Evolutionary conservation across 2,113 vertebrate genomes (phyloP), one percentile per base, ranked within the genome.

Genomic region (Solenodon paradoxus): DNA sequence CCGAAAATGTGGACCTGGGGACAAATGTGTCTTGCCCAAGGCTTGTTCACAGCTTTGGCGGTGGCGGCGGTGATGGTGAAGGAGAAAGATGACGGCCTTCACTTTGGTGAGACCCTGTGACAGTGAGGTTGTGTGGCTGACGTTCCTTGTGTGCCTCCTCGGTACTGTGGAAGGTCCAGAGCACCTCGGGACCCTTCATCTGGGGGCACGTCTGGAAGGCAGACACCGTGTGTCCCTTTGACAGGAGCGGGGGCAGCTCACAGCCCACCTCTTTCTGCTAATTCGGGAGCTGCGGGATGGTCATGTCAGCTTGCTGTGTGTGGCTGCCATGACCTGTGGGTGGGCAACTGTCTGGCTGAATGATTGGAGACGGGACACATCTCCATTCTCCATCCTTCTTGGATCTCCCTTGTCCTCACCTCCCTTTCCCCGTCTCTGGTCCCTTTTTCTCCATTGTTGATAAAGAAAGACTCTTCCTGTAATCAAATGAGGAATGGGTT

Each of bases 61-160:
- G 13, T 0, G 1, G 17, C 0, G 0, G 1, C 2, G 51, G 3
- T 12, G 51, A 57, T 4, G n/a, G 16, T 20, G 55, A 24, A 38
- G 74, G 30, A 22, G 13, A 2, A 38, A 24, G 19, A 7, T 5
- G 2, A 32, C 51, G 32, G 9, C 32, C 66, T 0, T n/a, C n/a
- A n/a, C n/a, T n/a, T n/a, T n/a, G n/a, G 24, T 38, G 66, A 5
- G 4, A 22, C n/a, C 68, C 72, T 24, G n/a, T 22, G 30, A 6
- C 2, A 17, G 32, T 5, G 38, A 49, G 59, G 16, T 42, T 5
- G 11, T 26, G 61, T 3, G 55, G 40, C 4, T 20, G 4, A 35
- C 0, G 0, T 16, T 22, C 8, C 26, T 13, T 19, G 19, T 9
- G 16, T 45, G 38, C 79, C 57, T 49, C 1, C 49, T 35, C 28